Conservation (phyloP, 2,797 vertebrate species). For the Chelidonichthys spinosus region DNA sequence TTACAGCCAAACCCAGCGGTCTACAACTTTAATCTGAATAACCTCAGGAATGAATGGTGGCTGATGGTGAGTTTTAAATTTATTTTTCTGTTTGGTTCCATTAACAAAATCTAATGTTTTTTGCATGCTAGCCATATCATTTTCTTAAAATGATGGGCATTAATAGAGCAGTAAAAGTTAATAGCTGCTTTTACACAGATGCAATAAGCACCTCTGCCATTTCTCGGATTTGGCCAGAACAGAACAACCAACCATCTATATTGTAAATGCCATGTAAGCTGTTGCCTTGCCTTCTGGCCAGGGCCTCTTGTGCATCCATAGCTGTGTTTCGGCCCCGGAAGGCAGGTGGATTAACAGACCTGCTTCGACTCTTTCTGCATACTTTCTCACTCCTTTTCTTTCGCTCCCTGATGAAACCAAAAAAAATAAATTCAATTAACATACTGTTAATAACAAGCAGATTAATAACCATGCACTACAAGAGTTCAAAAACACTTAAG, state of each 20-base stretch:
- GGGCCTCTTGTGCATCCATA: conserved; percentile 98
- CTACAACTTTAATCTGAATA: conserved; percentile 6
- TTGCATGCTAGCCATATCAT: background rate
- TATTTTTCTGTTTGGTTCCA: background rate
- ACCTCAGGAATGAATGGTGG: background rate
- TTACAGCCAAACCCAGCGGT: conserved; percentile 1
- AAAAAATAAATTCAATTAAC: conserved; percentile 12
- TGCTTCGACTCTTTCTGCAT: conserved; percentile 90
- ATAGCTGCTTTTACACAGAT: conserved; percentile 16
- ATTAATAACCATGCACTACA: background rate
- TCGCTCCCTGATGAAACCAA: conserved; percentile 84
- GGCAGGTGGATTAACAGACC: conserved; percentile 88
- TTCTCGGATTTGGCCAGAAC: conserved; percentile 5
- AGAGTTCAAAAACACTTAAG: background rate
- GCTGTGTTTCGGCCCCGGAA: conserved; percentile 97
- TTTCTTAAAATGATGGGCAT: conserved; percentile 6
- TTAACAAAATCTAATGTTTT: background rate
- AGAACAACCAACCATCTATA: conserved; percentile 17
- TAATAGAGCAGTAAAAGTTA: conserved; percentile 6
- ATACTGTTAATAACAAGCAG: background rate
- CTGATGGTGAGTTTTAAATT: background rate
- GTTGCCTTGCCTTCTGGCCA: conserved; percentile 91
- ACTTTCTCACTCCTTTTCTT: conserved; percentile 95
- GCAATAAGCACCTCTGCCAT: conserved; percentile 2
- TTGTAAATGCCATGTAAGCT: conserved; percentile 20